phyloP scores from a whole-genome alignment of 2,797 vertebrate genomes.

The Simalia tracyae region DNA sequence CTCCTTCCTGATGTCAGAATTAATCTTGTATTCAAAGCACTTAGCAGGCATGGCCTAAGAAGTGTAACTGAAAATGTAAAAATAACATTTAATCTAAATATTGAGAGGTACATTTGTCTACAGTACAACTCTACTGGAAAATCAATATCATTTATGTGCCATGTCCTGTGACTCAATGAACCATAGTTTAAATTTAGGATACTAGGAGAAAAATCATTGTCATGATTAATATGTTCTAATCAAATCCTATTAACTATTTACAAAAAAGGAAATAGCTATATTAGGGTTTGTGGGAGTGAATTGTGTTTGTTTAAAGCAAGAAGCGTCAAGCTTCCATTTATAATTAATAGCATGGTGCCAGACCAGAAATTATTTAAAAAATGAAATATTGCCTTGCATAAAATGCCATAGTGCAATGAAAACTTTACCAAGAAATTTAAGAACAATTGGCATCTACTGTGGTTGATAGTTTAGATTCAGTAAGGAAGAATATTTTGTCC shows the following conservation, averaged over 20 bases:
- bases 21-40: conserved; percentile 33
- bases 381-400: conserved; percentile 17
- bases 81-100: neutral
- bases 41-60: neutral
- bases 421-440: conserved; percentile 1
- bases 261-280: conserved; percentile 36
- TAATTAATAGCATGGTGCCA: conserved; percentile 57
- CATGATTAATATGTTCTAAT: conserved; percentile 50
- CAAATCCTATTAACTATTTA: conserved; percentile 29
- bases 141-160: neutral
- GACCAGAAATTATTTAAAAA: conserved; percentile 19
- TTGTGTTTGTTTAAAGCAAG: conserved; percentile 51
- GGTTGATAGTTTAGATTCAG: neutral
- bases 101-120: conserved; percentile 11
- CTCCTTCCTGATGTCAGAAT: neutral
- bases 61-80: conserved; percentile 12
- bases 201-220: conserved; percentile 38
- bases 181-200: conserved; percentile 20
- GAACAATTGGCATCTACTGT: neutral
- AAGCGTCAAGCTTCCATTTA: conserved; percentile 46
- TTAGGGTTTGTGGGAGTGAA: conserved; percentile 22
- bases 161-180: conserved; percentile 30
- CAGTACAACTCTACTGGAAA: conserved; percentile 6
- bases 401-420: conserved; percentile 16
- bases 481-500: neutral